Evolutionary conservation across 2,888 invertebrate species (phyloP).

Genomic region (Dicyrtomina minuta): DNA sequence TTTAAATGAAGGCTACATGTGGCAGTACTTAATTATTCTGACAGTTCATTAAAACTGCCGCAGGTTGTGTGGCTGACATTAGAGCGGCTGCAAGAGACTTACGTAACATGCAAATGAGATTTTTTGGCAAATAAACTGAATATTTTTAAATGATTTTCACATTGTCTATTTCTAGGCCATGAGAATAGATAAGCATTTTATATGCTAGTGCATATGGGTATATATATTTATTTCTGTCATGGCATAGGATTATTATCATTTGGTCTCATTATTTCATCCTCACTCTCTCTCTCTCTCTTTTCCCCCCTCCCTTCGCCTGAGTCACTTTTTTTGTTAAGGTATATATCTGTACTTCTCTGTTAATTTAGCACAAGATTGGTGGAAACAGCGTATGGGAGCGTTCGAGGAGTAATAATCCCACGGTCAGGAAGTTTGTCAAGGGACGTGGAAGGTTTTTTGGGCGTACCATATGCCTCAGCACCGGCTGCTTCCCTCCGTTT

Average conservation of each 20-base stretch:
- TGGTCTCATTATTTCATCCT: no score
- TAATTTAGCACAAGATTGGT: slow-evolving; percentile 47
- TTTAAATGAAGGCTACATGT: slow-evolving; percentile 17
- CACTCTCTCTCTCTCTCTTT: no score
- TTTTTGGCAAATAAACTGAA: slow-evolving; percentile 24
- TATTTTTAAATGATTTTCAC: slow-evolving; percentile 17
- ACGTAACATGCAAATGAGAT: slow-evolving; percentile 21
- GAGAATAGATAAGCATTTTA: no score
- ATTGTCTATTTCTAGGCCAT: neutral
- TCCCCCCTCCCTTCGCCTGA: no score
- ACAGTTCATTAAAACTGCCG: slow-evolving; percentile 18
- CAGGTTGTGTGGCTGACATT: neutral
- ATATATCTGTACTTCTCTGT: no score
- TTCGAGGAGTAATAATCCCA: slow-evolving; percentile 51
- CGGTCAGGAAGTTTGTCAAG: slow-evolving; percentile 48
- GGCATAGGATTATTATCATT: no score
- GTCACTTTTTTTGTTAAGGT: no score
- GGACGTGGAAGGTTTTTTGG: slow-evolving; percentile 52
- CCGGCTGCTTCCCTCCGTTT: slow-evolving; percentile 85
- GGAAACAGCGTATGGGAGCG: slow-evolving; percentile 52
- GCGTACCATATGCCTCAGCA: slow-evolving; percentile 89
- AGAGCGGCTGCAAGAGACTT: neutral
- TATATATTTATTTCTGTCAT: no score
- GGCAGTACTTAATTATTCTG: slow-evolving; percentile 26
- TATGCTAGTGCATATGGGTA: no score